Evolutionary conservation across 2,113 vertebrate genomes (phyloP).

Genomic region (Perca flavescens): DNA sequence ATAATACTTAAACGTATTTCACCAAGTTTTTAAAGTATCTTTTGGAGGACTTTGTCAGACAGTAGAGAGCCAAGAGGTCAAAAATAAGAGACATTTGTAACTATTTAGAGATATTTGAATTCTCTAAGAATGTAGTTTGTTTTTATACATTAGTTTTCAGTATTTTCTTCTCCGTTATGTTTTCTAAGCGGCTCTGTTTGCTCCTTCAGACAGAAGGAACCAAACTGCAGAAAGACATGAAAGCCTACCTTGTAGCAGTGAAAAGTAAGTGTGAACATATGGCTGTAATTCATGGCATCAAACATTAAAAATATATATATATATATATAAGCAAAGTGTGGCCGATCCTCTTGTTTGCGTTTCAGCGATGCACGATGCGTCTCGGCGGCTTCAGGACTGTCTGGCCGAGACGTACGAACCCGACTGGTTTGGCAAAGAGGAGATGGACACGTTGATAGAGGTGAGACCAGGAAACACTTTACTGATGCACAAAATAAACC

Average conservation of each 20-base stretch:
- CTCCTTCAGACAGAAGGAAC: constrained; percentile 88
- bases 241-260: constrained; percentile 89
- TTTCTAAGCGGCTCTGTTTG: constrained; percentile 2
- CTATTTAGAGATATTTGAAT: too few species aligned
- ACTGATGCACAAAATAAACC: too few species aligned
- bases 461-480: constrained; percentile 74
- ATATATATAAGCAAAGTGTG: too few species aligned
- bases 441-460: constrained; percentile 91
- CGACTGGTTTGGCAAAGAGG: constrained; percentile 96
- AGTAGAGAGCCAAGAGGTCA: not conserved
- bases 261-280: constrained; percentile 86
- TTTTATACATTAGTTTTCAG: not conserved
- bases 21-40: too few species aligned
- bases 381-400: constrained; percentile 95
- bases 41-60: too few species aligned
- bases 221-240: constrained; percentile 94
- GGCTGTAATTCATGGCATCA: too few species aligned
- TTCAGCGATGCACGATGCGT: constrained; percentile 96
- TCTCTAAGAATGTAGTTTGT: too few species aligned
- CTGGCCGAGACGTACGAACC: constrained; percentile 97
- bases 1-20: too few species aligned
- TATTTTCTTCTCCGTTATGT: not conserved
- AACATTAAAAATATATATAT: too few species aligned
- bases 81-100: too few species aligned
- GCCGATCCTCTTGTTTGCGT: not conserved